Percentiles rank a stretch among this genome's conserved stretches.
These are phyloP conservation scores for Mormyrus proboscirostris DNA, from an alignment of 2,797 vertebrate genomes.

Conservation along the genomic window DNA sequence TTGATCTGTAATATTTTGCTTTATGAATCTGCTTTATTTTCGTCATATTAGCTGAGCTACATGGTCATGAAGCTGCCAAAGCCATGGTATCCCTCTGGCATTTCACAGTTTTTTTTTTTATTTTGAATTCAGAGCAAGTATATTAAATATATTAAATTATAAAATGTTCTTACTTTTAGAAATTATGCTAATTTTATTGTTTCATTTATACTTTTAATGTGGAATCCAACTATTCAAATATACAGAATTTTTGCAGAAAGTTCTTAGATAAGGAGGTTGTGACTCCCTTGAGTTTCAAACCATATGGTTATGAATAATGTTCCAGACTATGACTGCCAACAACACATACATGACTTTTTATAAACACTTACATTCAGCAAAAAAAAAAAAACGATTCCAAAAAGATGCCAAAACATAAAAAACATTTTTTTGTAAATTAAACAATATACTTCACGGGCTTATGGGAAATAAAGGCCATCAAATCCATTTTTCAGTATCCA, in stretches of 20 bases:
- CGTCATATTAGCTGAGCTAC: background rate
- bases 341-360: background rate
- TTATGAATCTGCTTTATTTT: conserved; percentile 34
- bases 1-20: conserved; percentile 43
- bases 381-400: background rate
- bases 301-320: background rate
- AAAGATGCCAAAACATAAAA: background rate
- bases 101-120: background rate
- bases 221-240: background rate
- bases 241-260: background rate
- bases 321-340: background rate
- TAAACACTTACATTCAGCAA: background rate
- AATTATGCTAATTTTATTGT: background rate
- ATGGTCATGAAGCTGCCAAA: background rate
- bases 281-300: background rate
- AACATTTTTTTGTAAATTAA: background rate
- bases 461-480: background rate
- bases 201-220: background rate
- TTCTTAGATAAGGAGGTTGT: background rate
- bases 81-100: background rate
- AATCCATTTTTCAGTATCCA: background rate
- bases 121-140: background rate
- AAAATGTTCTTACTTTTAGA: background rate
- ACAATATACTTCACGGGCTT: background rate
- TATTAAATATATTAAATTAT: background rate